phyloP scores from a whole-genome alignment of 1,140 invertebrate species.

The Nilaparvata lugens region DNA sequence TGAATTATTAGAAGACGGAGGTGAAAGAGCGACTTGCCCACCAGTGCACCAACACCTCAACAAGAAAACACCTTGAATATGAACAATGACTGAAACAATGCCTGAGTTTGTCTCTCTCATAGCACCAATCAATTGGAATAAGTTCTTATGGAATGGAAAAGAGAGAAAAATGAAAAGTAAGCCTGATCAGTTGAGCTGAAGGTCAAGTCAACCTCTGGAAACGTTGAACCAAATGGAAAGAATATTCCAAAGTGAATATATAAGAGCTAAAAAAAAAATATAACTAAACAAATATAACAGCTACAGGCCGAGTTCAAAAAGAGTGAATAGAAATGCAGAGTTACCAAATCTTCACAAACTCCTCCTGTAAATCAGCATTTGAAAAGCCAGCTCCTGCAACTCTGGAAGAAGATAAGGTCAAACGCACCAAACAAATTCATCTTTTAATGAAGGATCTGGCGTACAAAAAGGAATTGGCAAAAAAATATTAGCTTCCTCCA shows the following conservation, averaged over 20 bases:
- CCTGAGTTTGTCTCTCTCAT: conserved; percentile 8
- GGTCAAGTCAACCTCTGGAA: neutral
- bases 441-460: conserved; percentile 58
- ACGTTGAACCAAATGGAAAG: neutral
- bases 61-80: conserved; percentile 45
- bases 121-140: conserved; percentile 15
- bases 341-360: neutral
- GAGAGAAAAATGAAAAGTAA: neutral
- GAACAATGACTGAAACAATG: conserved; percentile 45
- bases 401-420: conserved; percentile 30
- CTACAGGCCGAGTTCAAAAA: neutral
- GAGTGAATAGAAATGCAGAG: neutral
- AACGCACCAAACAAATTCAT: conserved; percentile 31
- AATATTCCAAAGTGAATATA: neutral
- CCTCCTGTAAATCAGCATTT: neutral
- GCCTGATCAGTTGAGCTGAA: conserved; percentile 29
- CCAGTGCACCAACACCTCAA: conserved; percentile 42
- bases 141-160: conserved; percentile 10
- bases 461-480: conserved; percentile 65
- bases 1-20: conserved; percentile 42
- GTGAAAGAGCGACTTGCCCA: conserved; percentile 28
- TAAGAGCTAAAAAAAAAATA: no score
- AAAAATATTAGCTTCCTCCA: conserved; percentile 53
- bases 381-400: neutral
- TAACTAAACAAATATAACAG: no score